Conservation (phyloP, 2,113 vertebrate genomes). For the Phoenicopterus ruber region DNA sequence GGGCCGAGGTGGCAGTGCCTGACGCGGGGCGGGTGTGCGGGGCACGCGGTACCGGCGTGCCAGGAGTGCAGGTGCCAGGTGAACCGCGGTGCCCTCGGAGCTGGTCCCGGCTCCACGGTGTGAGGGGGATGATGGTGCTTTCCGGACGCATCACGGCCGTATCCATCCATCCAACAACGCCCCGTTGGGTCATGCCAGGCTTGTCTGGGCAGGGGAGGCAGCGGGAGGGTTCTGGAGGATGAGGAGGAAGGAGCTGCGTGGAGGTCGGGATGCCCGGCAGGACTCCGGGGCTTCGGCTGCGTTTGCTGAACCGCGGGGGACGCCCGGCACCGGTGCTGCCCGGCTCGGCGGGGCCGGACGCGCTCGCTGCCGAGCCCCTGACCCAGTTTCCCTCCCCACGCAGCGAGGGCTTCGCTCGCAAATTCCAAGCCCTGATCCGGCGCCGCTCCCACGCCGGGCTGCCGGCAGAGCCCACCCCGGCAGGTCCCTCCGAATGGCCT, state of each 20-base stretch:
- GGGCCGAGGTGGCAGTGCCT: background rate
- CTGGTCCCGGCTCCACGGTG: conserved; percentile 2
- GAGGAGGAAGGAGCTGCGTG: background rate
- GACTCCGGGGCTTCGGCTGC: background rate
- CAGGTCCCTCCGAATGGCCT: background rate
- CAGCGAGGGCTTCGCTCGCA: background rate
- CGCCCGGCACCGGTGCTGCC: background rate
- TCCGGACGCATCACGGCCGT: background rate
- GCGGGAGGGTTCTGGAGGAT: background rate
- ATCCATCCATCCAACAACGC: background rate
- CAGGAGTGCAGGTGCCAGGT: background rate
- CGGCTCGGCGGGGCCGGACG: background rate
- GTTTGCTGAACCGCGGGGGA: background rate
- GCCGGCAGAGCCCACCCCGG: background rate
- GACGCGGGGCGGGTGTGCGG: background rate
- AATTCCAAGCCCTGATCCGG: background rate
- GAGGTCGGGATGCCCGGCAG: background rate
- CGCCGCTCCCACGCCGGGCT: background rate
- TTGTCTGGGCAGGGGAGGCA: background rate
- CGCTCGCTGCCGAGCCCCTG: background rate
- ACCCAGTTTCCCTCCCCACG: background rate
- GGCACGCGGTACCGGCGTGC: background rate
- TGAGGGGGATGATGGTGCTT: background rate
- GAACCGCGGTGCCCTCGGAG: background rate
- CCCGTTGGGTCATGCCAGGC: background rate